Evolutionary conservation across 2,888 invertebrate species (phyloP).

Genomic region (Oithona nana): DNA sequence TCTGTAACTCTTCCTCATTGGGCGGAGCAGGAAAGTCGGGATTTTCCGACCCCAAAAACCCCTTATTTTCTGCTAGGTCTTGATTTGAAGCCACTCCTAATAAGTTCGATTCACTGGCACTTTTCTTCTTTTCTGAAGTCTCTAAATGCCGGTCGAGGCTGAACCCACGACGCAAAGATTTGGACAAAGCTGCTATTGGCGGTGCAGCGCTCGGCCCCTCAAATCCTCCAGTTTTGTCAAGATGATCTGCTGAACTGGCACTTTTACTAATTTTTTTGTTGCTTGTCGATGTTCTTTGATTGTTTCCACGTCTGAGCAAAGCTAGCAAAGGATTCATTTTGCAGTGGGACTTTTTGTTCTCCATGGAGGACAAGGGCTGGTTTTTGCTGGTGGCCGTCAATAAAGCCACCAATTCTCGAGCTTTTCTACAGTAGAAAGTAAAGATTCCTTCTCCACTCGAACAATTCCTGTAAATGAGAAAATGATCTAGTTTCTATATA

Average conservation of each 20-base stretch:
- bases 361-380: background rate
- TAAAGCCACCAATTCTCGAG: background rate
- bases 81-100: background rate
- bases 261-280: background rate
- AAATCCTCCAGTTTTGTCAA: background rate
- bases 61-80: background rate
- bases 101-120: conserved; percentile 8
- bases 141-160: background rate
- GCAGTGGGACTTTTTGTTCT: background rate
- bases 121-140: conserved; percentile 4
- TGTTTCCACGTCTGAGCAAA: background rate
- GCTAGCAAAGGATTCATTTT: conserved; percentile 9
- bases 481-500: background rate
- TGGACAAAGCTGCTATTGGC: background rate
- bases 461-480: background rate
- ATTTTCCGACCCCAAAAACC: background rate
- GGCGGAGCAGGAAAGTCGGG: background rate
- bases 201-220: background rate
- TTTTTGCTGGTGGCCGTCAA: background rate
- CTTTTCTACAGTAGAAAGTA: conserved; percentile 2
- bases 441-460: conserved; percentile 10
- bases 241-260: background rate
- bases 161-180: background rate
- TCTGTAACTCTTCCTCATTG: background rate
- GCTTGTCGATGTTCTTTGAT: background rate